These are phyloP conservation scores for Fragum sueziense DNA, from an alignment of 2,888 invertebrate species.

Conservation along the genomic window DNA sequence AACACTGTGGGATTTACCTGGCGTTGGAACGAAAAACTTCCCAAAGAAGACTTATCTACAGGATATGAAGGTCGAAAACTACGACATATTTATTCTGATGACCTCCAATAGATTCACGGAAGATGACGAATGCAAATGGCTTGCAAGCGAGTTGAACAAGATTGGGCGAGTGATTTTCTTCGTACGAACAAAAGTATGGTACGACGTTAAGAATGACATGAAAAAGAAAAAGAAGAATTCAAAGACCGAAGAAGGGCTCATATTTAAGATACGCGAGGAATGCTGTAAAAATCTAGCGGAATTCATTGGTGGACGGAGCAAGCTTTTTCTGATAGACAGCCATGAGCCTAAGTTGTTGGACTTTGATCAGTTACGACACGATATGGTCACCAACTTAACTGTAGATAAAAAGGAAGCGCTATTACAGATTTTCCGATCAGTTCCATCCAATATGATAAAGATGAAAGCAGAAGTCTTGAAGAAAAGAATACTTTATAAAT, in stretches of 20 bases:
- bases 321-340: neutral
- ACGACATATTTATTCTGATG: slow-evolving; percentile 55
- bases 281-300: neutral
- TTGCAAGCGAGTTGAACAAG: slow-evolving; percentile 35
- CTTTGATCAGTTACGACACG: neutral
- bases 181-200: slow-evolving; percentile 33
- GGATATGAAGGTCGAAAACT: slow-evolving; percentile 31
- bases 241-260: neutral
- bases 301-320: neutral
- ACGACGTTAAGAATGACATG: neutral
- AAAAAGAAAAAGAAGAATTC: neutral
- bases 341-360: neutral
- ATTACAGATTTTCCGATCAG: neutral
- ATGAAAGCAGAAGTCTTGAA: neutral
- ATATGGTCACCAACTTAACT: neutral
- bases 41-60: slow-evolving; percentile 35
- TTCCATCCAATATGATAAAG: neutral
- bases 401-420: neutral
- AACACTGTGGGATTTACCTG: slow-evolving; percentile 55
- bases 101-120: slow-evolving; percentile 42
- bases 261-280: neutral
- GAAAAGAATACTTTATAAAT: neutral
- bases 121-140: slow-evolving; percentile 52
- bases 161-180: slow-evolving; percentile 34
- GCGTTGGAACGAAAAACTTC: slow-evolving; percentile 50